phyloP scores from a whole-genome alignment of 2,888 invertebrate genomes.

The Colletes collaris region DNA sequence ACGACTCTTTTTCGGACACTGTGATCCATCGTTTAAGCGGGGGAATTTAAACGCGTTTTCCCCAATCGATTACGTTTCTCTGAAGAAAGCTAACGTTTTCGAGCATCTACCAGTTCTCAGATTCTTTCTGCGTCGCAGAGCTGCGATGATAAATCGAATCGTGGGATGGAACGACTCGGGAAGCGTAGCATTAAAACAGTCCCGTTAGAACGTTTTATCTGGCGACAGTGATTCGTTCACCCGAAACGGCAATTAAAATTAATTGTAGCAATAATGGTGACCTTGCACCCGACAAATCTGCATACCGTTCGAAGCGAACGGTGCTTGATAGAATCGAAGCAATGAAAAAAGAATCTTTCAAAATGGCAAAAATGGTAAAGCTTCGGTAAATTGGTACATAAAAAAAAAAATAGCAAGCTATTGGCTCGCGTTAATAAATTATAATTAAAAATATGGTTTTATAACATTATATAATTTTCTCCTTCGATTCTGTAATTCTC shows the following conservation, averaged over 20 bases:
- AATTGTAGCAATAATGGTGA: conserved; percentile 42
- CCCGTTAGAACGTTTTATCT: conserved; percentile 21
- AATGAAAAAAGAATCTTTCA: not conserved
- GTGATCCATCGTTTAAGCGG: conserved; percentile 20
- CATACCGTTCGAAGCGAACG: conserved; percentile 40
- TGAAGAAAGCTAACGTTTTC: not conserved
- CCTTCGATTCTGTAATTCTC: too few relatives aligned
- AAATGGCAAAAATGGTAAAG: too few relatives aligned
- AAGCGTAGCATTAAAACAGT: conserved; percentile 20
- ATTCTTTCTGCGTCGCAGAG: not conserved
- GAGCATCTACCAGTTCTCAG: not conserved
- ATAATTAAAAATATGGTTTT: too few relatives aligned
- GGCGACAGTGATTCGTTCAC: conserved; percentile 16
- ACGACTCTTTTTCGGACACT: conserved; percentile 17
- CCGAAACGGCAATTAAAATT: conserved; percentile 49
- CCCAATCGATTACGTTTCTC: not conserved
- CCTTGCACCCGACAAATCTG: conserved; percentile 37
- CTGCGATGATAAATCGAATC: conserved; percentile 7
- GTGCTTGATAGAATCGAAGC: conserved; percentile 5
- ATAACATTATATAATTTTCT: too few relatives aligned
- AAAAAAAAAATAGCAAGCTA: too few relatives aligned
- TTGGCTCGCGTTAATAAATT: too few relatives aligned
- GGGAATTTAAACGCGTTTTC: conserved; percentile 11
- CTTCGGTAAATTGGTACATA: too few relatives aligned
- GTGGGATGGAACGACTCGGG: not conserved